phyloP scores from a whole-genome alignment of 2,797 vertebrate genomes.

The Psittacula echo region DNA sequence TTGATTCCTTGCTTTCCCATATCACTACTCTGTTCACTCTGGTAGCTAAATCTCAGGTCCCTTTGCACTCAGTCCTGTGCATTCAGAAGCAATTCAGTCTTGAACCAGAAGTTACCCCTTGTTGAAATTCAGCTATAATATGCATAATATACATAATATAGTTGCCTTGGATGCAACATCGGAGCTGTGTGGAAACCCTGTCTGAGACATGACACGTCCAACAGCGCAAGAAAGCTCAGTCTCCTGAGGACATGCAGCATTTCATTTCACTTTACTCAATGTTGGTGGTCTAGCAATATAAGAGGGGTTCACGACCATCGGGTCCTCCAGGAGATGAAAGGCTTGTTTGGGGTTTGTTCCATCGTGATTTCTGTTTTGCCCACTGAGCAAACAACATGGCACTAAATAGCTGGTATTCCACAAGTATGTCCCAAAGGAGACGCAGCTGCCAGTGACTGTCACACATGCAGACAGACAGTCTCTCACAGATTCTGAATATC shows the following conservation, averaged over 20 bases:
- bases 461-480: not conserved
- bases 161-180: not conserved
- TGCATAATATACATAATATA: no score
- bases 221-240: not conserved
- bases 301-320: not conserved
- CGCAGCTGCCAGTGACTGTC: not conserved
- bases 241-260: not conserved
- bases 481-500: not conserved
- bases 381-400: not conserved
- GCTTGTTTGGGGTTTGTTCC: not conserved
- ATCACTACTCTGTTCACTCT: not conserved
- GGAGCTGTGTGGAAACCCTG: not conserved
- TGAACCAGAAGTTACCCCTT: not conserved
- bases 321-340: not conserved
- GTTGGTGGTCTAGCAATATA: not conserved
- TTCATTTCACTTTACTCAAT: fast-evolving
- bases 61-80: not conserved
- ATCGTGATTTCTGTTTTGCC: not conserved
- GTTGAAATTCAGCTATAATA: not conserved
- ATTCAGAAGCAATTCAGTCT: not conserved
- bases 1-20: not conserved
- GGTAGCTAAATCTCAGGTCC: not conserved
- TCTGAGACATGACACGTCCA: not conserved
- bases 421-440: not conserved
- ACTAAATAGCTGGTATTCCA: not conserved